Base-by-base conservation (phyloP, 2,113 vertebrate species). In the Mellivora capensis region DNA sequence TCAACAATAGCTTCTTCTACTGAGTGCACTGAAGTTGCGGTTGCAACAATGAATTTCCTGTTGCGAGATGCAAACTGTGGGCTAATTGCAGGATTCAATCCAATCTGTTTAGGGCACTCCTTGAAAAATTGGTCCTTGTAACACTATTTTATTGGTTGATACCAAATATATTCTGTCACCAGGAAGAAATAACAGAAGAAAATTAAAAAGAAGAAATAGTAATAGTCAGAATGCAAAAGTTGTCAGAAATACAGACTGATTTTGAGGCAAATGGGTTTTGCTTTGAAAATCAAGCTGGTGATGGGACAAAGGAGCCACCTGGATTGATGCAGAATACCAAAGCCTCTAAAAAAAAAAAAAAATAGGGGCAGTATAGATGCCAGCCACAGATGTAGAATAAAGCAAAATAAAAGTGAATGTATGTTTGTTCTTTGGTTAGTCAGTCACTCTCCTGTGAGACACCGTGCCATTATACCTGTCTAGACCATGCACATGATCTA, bases 31-130 rank as follows among this genome's bases (percentile, higher is more conserved):
- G 67, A 93, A 84, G 98, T 98, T 98, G 94, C 29, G 4, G 93
- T 82, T 94, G 20, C 72, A 97, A 98, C 98, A 98, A 97, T 97
- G 98, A 95, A 98, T 96, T 98, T 97, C 98, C 96, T 98, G 97
- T 98, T 95, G 95, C 0, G 74, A 98, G 91, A 98, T 98, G 98
- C 98, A 99, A 99, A 99, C 98, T 94, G 96, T 81, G 95, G 96
- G 98, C 98, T 99, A 98, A 98, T 98, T 98, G 98, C 93, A 96
- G 98, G 98, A 94, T 96, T 98, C 98, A 99, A 98, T 98, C 96
- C 71, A 67, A 93, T 96, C 85, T 98, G 44, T 97, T 96, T 97
- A 96, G 98, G 87, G 94, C 97, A 98, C 91, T 97, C 97, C 94
- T 98, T 92, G 91, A 94, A 96, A 96, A 97, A 98, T 98, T 97